Evolutionary conservation across 2,888 invertebrate species (phyloP), one percentile per base, ranked within the genome.

Genomic region (Microctonus brassicae): DNA sequence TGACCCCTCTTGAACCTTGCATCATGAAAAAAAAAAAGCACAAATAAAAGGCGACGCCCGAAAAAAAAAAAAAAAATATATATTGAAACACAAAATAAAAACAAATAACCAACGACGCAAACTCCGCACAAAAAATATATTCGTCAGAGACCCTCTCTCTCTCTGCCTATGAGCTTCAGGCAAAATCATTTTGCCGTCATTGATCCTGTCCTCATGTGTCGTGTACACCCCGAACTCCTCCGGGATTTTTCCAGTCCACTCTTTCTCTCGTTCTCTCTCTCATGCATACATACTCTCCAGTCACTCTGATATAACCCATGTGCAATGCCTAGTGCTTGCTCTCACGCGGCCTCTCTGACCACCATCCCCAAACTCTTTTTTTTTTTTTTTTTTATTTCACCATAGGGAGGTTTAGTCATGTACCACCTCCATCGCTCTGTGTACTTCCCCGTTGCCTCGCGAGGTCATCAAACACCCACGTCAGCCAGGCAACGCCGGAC

Each of bases 381-480:
- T 55, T n/a, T n/a, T n/a, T n/a, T n/a, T n/a, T n/a, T n/a, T n/a
- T n/a, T n/a, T n/a, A n/a, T 47, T 17, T 9, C 42, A 73, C n/a
- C n/a, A n/a, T n/a, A n/a, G n/a, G 73, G 76, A 71, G 76, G 70
- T 69, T 75, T 72, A 76, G 73, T 78, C 75, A 76, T 75, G 74
- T 73, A 75, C 75, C 65, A 72, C 55, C 58, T 63, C 63, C 68
- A 47, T 42, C 55, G 36, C 70, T 29, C 53, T 53, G 17, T 47
- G 11, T 29, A n/a, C 29, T 29, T 29, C 29, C 29, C 29, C 55
- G 69, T 39, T 53, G 66, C 73, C 78, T 79, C 79, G 79, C 82
- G 86, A 84, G 86, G 87, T 87, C 87, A 85, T 86, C 86, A 86
- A 86, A 86, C 85, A 86, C 84, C 85, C 81, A 86, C 84, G 86